Base-by-base conservation (phyloP, 2,797 vertebrate species). In the Enteromius thamalakanensis region DNA sequence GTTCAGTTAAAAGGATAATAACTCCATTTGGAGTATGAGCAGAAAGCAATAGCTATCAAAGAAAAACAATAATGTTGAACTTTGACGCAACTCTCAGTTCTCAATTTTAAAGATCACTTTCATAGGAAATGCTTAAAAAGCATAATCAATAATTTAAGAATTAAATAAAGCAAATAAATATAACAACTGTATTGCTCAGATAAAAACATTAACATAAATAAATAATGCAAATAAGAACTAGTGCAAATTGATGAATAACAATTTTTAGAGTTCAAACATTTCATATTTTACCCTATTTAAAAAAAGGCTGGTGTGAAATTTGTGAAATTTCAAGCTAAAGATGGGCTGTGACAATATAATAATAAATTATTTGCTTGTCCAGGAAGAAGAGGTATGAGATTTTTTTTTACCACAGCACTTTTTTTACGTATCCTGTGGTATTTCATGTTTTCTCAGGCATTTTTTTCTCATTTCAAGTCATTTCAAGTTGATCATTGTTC, bases 101-200 rank as follows among this genome's bases (percentile, higher is more conserved):
- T 11, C 5, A 40, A 47, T 49, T 29, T 70, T 84, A 34, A 21
- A 62, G 47, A 79, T 42, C 15, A 67, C 5, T 17, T 67, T 76
- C 34, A 76, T 49, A 55, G 64, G 45, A 76, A 60, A 83, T 80
- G 71, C 11, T 42, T 47, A 79, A 75, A 37, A 74, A 77, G 14
- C 9, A 45, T 17, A 37, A 40, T 29, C 79, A 81, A 78, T 85
- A 64, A 70, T 71, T 84, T 80, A 17, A 86, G 60, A 80, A 76
- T 87, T 84, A 11, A 87, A 87, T 86, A 88, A 87, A 76, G 82
- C 89, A 49, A 47, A 82, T 84, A 88, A 86, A 64, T 21, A 72
- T 34, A 76, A 42, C 6, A 49, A 82, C 29, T 65, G 15, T 19
- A 47, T 68, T 53, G 49, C 26, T 78, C 64, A 0, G 64, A 10